Evolutionary conservation across 2,797 vertebrate species (phyloP), one percentile per base, ranked within the genome.

Genomic region (Anniella stebbinsi): DNA sequence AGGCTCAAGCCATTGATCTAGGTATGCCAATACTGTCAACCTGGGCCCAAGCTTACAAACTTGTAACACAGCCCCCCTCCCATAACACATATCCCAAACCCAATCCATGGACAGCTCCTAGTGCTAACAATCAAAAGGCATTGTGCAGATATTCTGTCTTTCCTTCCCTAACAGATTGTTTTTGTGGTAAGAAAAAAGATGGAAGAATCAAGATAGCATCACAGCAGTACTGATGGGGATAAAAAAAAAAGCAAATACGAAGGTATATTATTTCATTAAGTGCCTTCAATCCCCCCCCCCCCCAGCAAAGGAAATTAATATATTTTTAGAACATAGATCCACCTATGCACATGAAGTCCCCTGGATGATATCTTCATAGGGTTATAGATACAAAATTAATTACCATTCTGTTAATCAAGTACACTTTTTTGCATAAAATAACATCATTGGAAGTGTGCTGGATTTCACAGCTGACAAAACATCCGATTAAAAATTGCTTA

Each of bases 401-500:
- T 18, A 11, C 60, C 18, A 41, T n/a, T 76, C 28, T 41, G 54
- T 83, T 82, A 85, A 87, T 90, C n/a, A 90, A 87, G 60, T 51
- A 87, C 67, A 76, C 41, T 82, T 87, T 73, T 69, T 82, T 66
- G 54, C 54, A 73, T 54, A 75, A 87, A 57, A n/a, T 48, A 84
- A 51, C 54, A 66, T 75, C 63, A 91, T 75, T 89, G 45, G 33
- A 89, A 85, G 63, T 60, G 48, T 38, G 72, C 23, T 78, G 84
- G n/a, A 66, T 76, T 83, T 90, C 88, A 78, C 11, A 13, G 36
- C 78, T 90, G 89, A 76, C 78, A 87, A 90, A 83, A 73, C 12
- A 66, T 63, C 67, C 73, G 84, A 90, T 73, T 51, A 25, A 41
- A 25, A 48, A 57, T 6, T 33, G 81, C 63, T 92, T 89, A 54